A percentile compares a stretch with the other conserved stretches of the same genome.
phyloP scores from a whole-genome alignment of 2,113 vertebrate genomes.

The Zapus hudsonius region DNA sequence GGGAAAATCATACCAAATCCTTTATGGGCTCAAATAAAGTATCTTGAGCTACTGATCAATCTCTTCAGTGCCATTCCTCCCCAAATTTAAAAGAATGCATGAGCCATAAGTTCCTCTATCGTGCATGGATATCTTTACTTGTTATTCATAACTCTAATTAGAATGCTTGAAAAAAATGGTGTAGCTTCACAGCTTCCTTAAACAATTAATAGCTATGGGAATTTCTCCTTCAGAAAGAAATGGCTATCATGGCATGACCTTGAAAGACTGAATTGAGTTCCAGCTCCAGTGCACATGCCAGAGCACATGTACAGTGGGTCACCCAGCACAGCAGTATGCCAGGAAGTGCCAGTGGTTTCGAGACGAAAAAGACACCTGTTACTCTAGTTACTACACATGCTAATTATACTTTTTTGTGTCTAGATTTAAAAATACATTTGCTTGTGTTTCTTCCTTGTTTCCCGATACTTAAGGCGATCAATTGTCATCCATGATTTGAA shows the following conservation, averaged over 20 bases:
- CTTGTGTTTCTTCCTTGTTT: neutral
- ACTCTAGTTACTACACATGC: neutral
- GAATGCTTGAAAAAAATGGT: conserved; percentile 19
- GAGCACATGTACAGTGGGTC: neutral
- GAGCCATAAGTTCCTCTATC: neutral
- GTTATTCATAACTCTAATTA: conserved; percentile 33
- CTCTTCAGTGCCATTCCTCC: neutral
- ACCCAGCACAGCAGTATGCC: fast-evolving
- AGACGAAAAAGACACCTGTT: neutral
- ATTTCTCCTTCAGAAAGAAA: conserved; percentile 26
- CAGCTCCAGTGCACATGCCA: neutral
- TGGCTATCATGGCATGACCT: neutral
- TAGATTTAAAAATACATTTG: neutral
- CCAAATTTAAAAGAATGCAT: neutral
- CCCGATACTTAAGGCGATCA: neutral
- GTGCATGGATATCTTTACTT: neutral
- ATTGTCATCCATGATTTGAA: neutral
- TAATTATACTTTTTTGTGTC: neutral
- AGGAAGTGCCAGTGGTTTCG: neutral
- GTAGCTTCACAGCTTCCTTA: neutral
- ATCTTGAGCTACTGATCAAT: neutral
- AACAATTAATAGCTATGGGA: neutral
- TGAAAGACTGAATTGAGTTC: neutral
- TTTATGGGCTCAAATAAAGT: neutral
- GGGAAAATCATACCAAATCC: neutral